phyloP scores from a whole-genome alignment of 2,888 invertebrate genomes.

The Folsomia candida region DNA sequence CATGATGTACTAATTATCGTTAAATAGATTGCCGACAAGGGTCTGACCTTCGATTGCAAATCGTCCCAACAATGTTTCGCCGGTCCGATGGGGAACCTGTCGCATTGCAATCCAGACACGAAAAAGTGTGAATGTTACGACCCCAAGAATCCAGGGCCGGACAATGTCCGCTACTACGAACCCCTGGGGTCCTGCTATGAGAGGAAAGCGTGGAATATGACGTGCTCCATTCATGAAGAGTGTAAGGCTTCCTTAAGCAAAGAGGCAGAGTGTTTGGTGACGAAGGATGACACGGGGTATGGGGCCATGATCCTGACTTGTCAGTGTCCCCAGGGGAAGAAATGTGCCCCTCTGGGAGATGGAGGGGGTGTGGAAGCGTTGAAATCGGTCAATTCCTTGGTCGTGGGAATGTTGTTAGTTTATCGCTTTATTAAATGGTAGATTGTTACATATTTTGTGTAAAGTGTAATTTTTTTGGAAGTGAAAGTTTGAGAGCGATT shows the following conservation, averaged over 20 bases:
- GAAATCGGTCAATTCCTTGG: too few relatives aligned
- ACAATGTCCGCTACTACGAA: conserved; percentile 19
- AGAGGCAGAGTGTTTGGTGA: conserved; percentile 20
- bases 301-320: conserved; percentile 8
- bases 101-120: conserved; percentile 2
- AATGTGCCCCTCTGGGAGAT: conserved; percentile 15
- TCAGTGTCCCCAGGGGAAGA: conserved; percentile 36
- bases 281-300: neutral
- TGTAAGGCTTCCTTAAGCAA: conserved; percentile 29
- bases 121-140: conserved; percentile 26
- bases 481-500: too few relatives aligned
- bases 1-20: too few relatives aligned
- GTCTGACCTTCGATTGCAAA: conserved; percentile 14
- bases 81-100: conserved; percentile 13
- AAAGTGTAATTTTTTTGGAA: too few relatives aligned
- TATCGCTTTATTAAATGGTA: too few relatives aligned
- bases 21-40: conserved; percentile 12
- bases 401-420: too few relatives aligned
- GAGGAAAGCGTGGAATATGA: conserved; percentile 28
- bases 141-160: neutral
- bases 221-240: conserved; percentile 22
- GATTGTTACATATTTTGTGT: too few relatives aligned
- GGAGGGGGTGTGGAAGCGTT: too few relatives aligned
- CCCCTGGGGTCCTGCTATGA: conserved; percentile 18
- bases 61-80: conserved; percentile 20